Percentiles rank a stretch among this genome's conserved stretches.
Conservation (phyloP, 2,113 vertebrate species). For the Lagopus leucura region DNA sequence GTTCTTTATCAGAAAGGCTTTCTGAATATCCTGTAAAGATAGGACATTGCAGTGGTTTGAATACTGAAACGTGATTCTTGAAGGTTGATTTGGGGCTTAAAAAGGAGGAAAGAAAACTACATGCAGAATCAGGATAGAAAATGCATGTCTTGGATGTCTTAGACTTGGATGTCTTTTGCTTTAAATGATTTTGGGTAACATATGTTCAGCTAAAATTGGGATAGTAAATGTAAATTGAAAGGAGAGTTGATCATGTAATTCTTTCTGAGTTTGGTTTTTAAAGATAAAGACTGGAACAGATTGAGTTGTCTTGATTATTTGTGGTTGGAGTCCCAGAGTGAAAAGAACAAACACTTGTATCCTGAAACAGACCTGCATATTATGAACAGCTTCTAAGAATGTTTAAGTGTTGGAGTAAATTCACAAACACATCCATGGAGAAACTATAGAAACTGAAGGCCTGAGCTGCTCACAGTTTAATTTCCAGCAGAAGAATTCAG, state of each 20-base stretch:
- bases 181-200: constrained; percentile 5
- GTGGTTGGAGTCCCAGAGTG: background rate
- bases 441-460: background rate
- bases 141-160: background rate
- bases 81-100: background rate
- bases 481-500: background rate
- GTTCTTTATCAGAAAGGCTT: background rate
- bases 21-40: background rate
- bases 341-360: background rate
- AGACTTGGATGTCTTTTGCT: background rate
- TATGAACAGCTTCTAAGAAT: background rate
- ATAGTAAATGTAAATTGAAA: constrained; percentile 15
- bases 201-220: constrained; percentile 3
- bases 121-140: background rate
- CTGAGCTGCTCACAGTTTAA: background rate
- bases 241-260: constrained; percentile 3
- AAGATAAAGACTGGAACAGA: constrained; percentile 55
- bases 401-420: background rate
- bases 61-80: background rate
- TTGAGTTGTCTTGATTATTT: constrained; percentile 43
- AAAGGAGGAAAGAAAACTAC: background rate
- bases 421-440: background rate
- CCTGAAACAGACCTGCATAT: background rate
- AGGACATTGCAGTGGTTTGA: background rate
- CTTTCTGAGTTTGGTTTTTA: constrained; percentile 32